Evolutionary conservation across 2,888 invertebrate genomes (phyloP).

Genomic region (Heliconius cydno): DNA sequence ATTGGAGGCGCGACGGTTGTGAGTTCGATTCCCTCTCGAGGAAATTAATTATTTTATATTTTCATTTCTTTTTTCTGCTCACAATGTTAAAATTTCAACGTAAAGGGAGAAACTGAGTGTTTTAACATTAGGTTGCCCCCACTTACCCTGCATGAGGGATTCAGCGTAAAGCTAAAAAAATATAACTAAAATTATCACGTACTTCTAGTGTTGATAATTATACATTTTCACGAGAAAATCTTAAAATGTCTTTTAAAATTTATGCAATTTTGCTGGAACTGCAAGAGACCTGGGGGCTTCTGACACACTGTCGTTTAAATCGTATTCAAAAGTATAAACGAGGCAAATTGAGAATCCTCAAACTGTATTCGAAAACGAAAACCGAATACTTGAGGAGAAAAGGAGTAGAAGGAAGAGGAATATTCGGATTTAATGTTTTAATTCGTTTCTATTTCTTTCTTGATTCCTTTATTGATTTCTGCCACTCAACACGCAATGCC

Average conservation of each 20-base stretch:
- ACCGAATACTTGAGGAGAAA: too few relatives aligned
- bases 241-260: slow-evolving; percentile 59
- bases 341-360: too few relatives aligned
- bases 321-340: neutral
- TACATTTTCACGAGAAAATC: slow-evolving; percentile 54
- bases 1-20: neutral
- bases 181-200: neutral
- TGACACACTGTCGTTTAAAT: slow-evolving; percentile 22
- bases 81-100: neutral
- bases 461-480: too few relatives aligned
- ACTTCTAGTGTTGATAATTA: slow-evolving; percentile 36
- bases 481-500: too few relatives aligned
- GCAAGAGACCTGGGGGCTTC: slow-evolving; percentile 45
- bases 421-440: too few relatives aligned
- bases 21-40: neutral
- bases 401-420: too few relatives aligned
- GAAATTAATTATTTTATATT: neutral
- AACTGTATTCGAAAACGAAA: too few relatives aligned
- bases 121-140: neutral
- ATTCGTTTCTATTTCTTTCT: too few relatives aligned
- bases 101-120: neutral
- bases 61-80: neutral
- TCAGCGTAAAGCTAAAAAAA: neutral
- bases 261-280: slow-evolving; percentile 56
- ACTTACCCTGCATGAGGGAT: neutral